A percentile compares a stretch with the other conserved stretches of the same genome.
These are phyloP conservation scores for Cottus gobio DNA, from an alignment of 2,113 vertebrate genomes.

Conservation along the genomic window DNA sequence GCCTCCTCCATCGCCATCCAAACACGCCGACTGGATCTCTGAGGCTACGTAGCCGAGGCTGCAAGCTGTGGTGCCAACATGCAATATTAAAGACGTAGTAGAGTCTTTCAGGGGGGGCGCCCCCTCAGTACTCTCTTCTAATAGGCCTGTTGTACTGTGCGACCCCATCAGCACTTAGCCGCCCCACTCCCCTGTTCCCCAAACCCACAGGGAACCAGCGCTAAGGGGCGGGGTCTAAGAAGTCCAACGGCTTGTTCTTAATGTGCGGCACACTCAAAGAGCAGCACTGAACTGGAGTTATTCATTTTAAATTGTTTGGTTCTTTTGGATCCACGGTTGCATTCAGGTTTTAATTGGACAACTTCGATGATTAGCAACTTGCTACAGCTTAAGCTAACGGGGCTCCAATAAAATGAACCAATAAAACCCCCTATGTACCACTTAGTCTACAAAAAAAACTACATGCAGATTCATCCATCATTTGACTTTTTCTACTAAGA, in stretches of 20 bases:
- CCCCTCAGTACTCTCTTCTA: constrained; percentile 39
- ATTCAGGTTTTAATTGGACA: neutral
- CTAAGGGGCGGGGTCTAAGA: constrained; percentile 29
- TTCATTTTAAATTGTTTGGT: neutral
- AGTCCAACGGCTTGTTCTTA: constrained; percentile 52
- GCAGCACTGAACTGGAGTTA: neutral
- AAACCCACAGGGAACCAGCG: constrained; percentile 28
- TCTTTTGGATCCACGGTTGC: too few relatives aligned
- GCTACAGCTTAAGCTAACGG: neutral
- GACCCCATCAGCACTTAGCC: constrained; percentile 48
- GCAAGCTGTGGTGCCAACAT: too few relatives aligned
- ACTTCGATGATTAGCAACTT: neutral
- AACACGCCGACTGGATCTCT: neutral
- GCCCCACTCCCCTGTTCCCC: neutral
- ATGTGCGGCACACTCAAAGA: constrained; percentile 7
- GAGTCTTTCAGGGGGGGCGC: constrained; percentile 70
- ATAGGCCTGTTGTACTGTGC: constrained; percentile 37
- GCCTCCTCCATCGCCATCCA: constrained; percentile 58
- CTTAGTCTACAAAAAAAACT: neutral
- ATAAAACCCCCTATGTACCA: neutral
- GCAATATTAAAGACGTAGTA: constrained; percentile 72
- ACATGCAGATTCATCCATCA: neutral
- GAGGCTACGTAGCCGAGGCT: constrained; percentile 19
- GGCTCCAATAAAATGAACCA: neutral
- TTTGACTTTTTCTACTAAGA: neutral